Percentiles rank a stretch among this genome's conserved stretches.
Conservation (phyloP, 2,888 invertebrate species). For the Drosophila nr. perissopoda region DNA sequence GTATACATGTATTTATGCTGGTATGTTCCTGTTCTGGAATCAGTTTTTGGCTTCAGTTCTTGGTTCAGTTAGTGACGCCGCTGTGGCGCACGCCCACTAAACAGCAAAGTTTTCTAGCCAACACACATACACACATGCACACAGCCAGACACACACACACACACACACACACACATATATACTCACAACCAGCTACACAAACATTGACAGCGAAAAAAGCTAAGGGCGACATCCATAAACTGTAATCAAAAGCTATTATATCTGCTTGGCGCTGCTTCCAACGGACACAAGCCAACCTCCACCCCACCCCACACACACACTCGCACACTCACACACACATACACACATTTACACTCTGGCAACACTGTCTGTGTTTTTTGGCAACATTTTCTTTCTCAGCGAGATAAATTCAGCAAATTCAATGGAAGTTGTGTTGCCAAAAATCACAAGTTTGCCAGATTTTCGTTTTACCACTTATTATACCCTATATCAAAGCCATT, state of each 20-base stretch:
- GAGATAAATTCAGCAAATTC: constrained; percentile 74
- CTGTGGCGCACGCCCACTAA: constrained; percentile 70
- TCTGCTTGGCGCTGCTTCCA: constrained; percentile 60
- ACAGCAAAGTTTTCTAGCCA: constrained; percentile 59
- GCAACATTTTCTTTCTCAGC: constrained; percentile 62
- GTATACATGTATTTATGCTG: neutral
- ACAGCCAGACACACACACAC: constrained; percentile 20
- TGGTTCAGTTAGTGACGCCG: constrained; percentile 53
- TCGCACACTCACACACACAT: neutral
- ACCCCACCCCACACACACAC: neutral
- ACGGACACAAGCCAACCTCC: constrained; percentile 20
- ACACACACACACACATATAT: constrained; percentile 6
- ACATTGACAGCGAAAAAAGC: constrained; percentile 39
- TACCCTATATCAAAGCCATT: constrained; percentile 22
- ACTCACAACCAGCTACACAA: constrained; percentile 14
- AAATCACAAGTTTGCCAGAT: constrained; percentile 59
- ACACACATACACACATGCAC: constrained; percentile 4
- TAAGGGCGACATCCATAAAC: constrained; percentile 79
- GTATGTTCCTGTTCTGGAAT: constrained; percentile 22
- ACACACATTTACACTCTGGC: neutral
- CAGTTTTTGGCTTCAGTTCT: constrained; percentile 25
- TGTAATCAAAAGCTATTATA: constrained; percentile 80
- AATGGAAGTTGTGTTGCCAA: constrained; percentile 73
- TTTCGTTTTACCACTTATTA: constrained; percentile 42
- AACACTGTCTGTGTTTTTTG: constrained; percentile 62